phyloP scores from a whole-genome alignment of 2,113 vertebrate genomes.

The Indicator indicator region DNA sequence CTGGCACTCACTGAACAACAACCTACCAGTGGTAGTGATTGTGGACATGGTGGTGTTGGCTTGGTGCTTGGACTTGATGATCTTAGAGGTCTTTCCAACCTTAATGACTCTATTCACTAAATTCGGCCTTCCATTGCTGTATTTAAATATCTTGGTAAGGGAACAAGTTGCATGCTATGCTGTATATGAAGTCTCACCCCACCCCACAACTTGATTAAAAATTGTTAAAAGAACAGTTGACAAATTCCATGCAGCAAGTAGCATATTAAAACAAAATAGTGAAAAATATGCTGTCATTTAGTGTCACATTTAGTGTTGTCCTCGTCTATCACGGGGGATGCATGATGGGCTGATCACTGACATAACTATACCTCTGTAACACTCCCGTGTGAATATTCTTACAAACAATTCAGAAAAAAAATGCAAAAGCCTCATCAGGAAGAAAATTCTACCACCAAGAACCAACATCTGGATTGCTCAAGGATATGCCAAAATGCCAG shows the following conservation, averaged over 20 bases:
- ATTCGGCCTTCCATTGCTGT: not conserved
- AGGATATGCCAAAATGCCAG: not conserved
- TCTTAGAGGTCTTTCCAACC: no score
- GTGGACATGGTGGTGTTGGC: no score
- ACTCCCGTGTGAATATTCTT: not conserved
- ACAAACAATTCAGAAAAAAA: not conserved
- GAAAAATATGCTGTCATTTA: not conserved
- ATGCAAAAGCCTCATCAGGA: not conserved
- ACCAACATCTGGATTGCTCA: not conserved
- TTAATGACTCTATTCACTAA: not conserved
- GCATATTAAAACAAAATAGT: not conserved
- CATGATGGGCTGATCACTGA: not conserved
- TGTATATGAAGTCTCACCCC: not conserved
- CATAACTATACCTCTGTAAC: not conserved
- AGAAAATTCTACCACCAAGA: not conserved
- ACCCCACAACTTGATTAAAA: not conserved
- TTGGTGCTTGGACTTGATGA: no score
- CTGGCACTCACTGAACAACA: not conserved
- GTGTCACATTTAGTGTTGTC: not conserved
- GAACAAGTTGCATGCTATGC: not conserved
- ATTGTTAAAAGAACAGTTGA: not conserved
- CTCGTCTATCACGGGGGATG: accelerated
- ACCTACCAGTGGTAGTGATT: not conserved
- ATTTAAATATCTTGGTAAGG: not conserved
- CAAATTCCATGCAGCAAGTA: not conserved